These are phyloP conservation scores for Anas capensis DNA, from an alignment of 2,797 vertebrate species.

Conservation along the genomic window DNA sequence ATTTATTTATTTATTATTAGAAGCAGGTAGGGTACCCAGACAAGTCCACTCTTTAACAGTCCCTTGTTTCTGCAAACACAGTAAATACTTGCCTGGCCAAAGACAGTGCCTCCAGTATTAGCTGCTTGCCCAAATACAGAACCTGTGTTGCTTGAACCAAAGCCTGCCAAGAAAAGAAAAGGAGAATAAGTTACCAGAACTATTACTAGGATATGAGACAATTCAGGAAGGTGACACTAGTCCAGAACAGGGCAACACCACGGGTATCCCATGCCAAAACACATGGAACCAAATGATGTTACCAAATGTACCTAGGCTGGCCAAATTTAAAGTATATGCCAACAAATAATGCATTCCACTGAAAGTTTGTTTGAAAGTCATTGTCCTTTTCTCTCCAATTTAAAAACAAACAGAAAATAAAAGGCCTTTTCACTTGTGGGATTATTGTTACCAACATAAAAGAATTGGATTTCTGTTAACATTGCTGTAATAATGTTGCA, in stretches of 20 bases:
- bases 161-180: conserved; percentile 77
- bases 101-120: conserved; percentile 80
- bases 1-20: background rate
- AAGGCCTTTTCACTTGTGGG: background rate
- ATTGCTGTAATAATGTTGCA: background rate
- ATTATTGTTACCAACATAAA: background rate
- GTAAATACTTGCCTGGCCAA: conserved; percentile 88
- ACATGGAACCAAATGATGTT: background rate
- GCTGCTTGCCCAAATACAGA: conserved; percentile 90
- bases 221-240: background rate
- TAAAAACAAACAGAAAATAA: background rate
- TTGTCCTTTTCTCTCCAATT: background rate
- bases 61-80: background rate
- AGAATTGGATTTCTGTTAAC: background rate
- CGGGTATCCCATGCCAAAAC: background rate
- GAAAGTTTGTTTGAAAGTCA: background rate
- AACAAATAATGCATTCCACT: background rate
- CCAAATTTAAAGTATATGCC: background rate
- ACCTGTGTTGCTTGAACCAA: conserved; percentile 83
- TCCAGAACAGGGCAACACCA: background rate
- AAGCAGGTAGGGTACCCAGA: background rate
- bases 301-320: background rate
- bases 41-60: accelerated
- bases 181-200: background rate
- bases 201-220: background rate